phyloP scores from a whole-genome alignment of 2,113 vertebrate species.

The Ophiodon elongatus region DNA sequence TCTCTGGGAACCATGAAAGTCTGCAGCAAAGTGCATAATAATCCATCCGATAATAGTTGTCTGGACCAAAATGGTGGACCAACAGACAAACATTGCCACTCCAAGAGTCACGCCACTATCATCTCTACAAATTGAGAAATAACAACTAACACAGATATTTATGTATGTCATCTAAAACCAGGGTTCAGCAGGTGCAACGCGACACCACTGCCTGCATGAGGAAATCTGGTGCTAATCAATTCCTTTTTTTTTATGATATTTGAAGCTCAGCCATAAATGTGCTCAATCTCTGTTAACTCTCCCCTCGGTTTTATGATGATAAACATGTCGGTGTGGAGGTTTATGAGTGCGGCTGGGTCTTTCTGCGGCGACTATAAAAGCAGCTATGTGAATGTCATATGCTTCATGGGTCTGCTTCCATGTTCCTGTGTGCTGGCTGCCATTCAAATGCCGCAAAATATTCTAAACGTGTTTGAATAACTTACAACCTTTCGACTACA shows the following conservation, averaged over 20 bases:
- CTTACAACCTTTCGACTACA: constrained; percentile 67
- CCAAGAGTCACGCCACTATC: neutral
- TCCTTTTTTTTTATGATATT: constrained; percentile 41
- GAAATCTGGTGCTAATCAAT: constrained; percentile 50
- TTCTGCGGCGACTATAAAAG: constrained; percentile 51
- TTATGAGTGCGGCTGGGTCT: constrained; percentile 46
- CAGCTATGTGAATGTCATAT: constrained; percentile 48
- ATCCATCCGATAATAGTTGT: neutral
- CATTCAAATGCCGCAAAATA: constrained; percentile 60
- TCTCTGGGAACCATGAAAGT: neutral
- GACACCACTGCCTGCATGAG: neutral
- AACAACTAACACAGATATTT: constrained; percentile 9
- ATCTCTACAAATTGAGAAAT: neutral
- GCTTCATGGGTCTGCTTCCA: constrained; percentile 18
- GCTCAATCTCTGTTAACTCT: constrained; percentile 53
- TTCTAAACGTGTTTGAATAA: constrained; percentile 72
- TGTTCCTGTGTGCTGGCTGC: constrained; percentile 19
- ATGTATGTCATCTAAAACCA: constrained; percentile 4
- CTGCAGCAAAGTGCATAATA: neutral
- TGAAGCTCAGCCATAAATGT: constrained; percentile 46
- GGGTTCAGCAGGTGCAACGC: constrained; percentile 40
- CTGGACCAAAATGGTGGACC: neutral
- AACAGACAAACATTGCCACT: neutral
- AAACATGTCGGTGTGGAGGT: constrained; percentile 48
- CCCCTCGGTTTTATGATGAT: constrained; percentile 46